phyloP scores from a whole-genome alignment of 2,888 invertebrate species.

The Diabrotica balteata region DNA sequence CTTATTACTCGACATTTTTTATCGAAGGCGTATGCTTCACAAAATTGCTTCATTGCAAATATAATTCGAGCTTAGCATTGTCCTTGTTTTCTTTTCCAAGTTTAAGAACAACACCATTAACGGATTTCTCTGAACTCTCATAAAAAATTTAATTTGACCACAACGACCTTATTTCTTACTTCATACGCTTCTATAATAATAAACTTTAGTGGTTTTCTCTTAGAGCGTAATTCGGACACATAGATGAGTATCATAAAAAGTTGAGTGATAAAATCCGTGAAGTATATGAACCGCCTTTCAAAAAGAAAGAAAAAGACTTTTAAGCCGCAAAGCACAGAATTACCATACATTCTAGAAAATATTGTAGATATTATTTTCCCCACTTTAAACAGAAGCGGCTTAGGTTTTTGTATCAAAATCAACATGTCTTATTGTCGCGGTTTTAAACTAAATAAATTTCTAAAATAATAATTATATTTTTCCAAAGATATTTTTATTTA shows the following conservation, averaged over 20 bases:
- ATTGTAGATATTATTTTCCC: not conserved
- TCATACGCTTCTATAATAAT: not conserved
- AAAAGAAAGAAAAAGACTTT: not conserved
- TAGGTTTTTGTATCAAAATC: too few species aligned
- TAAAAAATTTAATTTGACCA: constrained; percentile 1
- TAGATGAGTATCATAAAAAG: not conserved
- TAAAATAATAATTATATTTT: too few species aligned
- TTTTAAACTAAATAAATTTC: too few species aligned
- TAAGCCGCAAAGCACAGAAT: not conserved
- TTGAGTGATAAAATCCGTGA: not conserved
- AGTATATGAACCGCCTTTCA: not conserved
- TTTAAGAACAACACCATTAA: not conserved
- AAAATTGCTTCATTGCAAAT: too few species aligned
- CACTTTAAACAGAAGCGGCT: not conserved
- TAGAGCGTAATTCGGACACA: not conserved
- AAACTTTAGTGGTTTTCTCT: constrained; percentile 1
- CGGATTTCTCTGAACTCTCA: not conserved
- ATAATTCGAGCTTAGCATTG: too few species aligned
- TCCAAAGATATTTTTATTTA: too few species aligned
- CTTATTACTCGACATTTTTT: too few species aligned
- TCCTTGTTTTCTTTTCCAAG: too few species aligned
- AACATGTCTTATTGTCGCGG: too few species aligned
- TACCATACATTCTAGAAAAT: constrained; percentile 1
- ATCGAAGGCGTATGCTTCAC: too few species aligned
- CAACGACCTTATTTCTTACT: not conserved